Conservation (phyloP, 2,888 invertebrate genomes). For the Alcis repandata region DNA sequence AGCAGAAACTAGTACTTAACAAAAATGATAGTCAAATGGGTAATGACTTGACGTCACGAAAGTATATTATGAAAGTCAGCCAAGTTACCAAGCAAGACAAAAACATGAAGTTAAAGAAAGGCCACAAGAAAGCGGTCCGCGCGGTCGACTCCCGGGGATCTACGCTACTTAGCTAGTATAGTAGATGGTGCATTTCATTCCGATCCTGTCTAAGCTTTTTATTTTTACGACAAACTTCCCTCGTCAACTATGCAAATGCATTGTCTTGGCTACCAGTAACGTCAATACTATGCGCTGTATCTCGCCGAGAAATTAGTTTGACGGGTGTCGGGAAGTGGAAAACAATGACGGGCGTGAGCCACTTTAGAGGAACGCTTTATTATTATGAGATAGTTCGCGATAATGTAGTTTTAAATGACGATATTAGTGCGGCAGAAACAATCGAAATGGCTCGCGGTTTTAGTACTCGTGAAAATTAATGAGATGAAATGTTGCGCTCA, state of each 20-base stretch:
- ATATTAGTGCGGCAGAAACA: slow-evolving; percentile 12
- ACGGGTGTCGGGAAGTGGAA: slow-evolving; percentile 25
- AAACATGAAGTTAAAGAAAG: too few species aligned
- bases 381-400: slow-evolving; percentile 20
- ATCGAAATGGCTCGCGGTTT: slow-evolving; percentile 1
- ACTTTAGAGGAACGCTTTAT: slow-evolving; percentile 9
- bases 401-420: slow-evolving; percentile 18
- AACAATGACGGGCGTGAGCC: slow-evolving; percentile 18
- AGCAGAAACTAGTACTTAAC: too few species aligned
- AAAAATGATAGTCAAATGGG: too few species aligned
- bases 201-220: too few species aligned
- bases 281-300: slow-evolving; percentile 35
- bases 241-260: slow-evolving; percentile 45
- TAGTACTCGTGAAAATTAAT: slow-evolving; percentile 9
- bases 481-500: slow-evolving; percentile 7
- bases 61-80: too few species aligned
- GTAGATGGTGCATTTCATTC: too few species aligned
- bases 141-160: too few species aligned
- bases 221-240: slow-evolving; percentile 45
- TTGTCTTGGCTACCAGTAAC: slow-evolving; percentile 39
- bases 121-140: too few species aligned
- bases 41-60: too few species aligned
- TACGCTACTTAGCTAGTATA: too few species aligned
- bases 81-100: too few species aligned
- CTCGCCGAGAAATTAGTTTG: slow-evolving; percentile 23